phyloP scores from a whole-genome alignment of 2,797 vertebrate species.

The Squalus acanthias region DNA sequence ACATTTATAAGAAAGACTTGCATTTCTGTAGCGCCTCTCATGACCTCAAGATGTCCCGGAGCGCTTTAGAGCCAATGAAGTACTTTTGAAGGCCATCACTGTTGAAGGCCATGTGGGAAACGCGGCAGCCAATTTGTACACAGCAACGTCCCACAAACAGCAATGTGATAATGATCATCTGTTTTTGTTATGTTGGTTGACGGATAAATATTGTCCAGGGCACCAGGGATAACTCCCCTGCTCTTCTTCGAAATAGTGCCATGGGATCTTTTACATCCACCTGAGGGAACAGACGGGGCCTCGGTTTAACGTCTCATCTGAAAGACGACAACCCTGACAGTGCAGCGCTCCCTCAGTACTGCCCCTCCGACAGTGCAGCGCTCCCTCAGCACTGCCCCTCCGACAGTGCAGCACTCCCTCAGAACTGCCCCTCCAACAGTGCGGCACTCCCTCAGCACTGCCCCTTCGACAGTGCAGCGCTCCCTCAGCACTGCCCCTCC shows the following conservation, averaged over 20 bases:
- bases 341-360: not conserved
- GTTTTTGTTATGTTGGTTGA: too few relatives aligned
- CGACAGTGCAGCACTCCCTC: not conserved
- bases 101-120: not conserved
- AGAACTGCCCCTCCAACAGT: not conserved
- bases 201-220: too few relatives aligned
- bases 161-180: too few relatives aligned
- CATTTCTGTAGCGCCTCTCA: too few relatives aligned
- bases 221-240: too few relatives aligned
- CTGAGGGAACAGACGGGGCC: not conserved
- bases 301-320: not conserved
- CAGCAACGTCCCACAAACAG: not conserved
- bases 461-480: too few relatives aligned
- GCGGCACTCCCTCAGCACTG: not conserved
- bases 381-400: not conserved
- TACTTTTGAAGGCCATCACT: too few relatives aligned
- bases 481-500: not conserved
- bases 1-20: not conserved
- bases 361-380: too few relatives aligned
- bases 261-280: not conserved
- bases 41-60: too few relatives aligned
- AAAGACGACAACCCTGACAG: not conserved
- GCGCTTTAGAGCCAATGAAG: too few relatives aligned
- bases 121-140: not conserved
- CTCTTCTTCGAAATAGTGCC: too few relatives aligned